Evolutionary conservation across 2,113 vertebrate species (phyloP).

Genomic region (Apteryx owenii): DNA sequence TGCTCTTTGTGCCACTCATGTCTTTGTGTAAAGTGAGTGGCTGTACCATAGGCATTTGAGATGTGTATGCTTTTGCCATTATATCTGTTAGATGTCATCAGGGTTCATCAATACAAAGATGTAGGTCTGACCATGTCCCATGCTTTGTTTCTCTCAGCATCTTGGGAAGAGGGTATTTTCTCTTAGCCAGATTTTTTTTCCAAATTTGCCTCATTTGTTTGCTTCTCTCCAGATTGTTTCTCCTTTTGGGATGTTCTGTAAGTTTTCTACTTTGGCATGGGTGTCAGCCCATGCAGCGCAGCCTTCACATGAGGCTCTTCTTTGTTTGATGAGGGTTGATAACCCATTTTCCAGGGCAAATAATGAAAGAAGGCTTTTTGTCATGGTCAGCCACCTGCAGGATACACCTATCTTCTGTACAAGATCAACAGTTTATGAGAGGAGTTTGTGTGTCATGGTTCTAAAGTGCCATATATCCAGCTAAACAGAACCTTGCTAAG

Average conservation of each 20-base stretch:
- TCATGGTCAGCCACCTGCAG: not conserved
- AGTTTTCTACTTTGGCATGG: not conserved
- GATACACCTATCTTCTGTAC: not conserved
- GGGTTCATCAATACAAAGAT: not conserved
- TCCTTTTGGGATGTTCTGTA: not conserved
- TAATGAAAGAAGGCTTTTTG: not conserved
- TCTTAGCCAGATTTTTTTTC: not conserved
- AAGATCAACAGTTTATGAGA: not conserved
- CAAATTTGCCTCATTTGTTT: not conserved
- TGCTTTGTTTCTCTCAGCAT: not conserved
- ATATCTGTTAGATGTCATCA: not conserved
- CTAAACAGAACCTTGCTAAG: not conserved
- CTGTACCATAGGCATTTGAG: not conserved
- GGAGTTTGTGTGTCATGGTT: not conserved
- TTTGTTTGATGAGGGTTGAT: not conserved
- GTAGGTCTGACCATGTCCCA: not conserved
- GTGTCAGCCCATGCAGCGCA: not conserved
- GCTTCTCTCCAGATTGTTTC: not conserved
- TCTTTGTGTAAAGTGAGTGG: not conserved
- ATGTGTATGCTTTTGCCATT: not conserved
- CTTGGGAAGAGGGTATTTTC: not conserved
- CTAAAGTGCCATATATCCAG: not conserved
- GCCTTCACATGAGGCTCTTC: not conserved
- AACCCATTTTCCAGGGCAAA: not conserved
- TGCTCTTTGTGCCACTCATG: not conserved